These are phyloP conservation scores for Hetaerina titia DNA, from an alignment of 2,888 invertebrate species.

Conservation along the genomic window DNA sequence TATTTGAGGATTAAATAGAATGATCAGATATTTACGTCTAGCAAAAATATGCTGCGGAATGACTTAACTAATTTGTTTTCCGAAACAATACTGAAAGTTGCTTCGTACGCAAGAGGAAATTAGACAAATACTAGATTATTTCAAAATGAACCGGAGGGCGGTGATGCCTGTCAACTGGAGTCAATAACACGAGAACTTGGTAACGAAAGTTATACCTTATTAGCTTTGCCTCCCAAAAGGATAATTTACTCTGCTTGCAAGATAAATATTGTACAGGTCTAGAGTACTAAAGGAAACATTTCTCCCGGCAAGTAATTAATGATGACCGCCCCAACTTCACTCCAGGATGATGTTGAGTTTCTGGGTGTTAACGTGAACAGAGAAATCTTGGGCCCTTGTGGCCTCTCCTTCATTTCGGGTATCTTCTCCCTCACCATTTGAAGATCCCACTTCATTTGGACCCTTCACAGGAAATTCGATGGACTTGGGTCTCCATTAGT, in stretches of 20 bases:
- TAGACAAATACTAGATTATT: too few species aligned
- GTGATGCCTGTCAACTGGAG: not conserved
- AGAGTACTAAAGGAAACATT: not conserved
- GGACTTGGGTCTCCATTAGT: not conserved
- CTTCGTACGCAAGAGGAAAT: too few species aligned
- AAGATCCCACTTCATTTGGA: not conserved
- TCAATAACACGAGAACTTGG: not conserved
- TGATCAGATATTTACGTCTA: too few species aligned
- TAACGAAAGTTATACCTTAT: not conserved
- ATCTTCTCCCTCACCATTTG: not conserved
- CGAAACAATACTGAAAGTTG: too few species aligned
- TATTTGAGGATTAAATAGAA: too few species aligned
- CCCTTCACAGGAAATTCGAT: not conserved
- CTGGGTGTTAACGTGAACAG: not conserved
- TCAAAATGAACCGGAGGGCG: too few species aligned
- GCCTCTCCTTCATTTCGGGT: not conserved
- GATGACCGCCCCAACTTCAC: not conserved
- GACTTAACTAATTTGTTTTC: too few species aligned
- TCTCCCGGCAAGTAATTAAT: conserved; percentile 2
- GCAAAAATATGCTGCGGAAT: too few species aligned
- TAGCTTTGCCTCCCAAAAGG: not conserved
- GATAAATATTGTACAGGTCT: not conserved
- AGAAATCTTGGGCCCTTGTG: not conserved
- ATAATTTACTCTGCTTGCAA: not conserved
- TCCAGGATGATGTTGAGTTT: conserved; percentile 1